Conservation (phyloP, 2,113 vertebrate genomes). For the Dendropsophus ebraccatus region DNA sequence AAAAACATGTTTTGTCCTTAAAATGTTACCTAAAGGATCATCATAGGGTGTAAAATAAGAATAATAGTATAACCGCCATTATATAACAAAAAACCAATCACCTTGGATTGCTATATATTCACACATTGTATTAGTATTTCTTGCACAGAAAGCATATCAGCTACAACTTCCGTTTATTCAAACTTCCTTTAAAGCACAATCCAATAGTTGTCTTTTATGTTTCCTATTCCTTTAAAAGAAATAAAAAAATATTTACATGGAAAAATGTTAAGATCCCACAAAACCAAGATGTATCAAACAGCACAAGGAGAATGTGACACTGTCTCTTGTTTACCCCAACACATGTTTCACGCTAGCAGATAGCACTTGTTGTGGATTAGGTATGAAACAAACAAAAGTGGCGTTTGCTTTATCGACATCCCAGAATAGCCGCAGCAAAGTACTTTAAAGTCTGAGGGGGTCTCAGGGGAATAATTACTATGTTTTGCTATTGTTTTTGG, state of each 20-base stretch:
- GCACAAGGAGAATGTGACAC: conserved; percentile 14
- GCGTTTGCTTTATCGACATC: conserved; percentile 9
- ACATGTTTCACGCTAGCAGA: conserved; percentile 35
- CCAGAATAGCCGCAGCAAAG: neutral
- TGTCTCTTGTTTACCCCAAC: conserved; percentile 18
- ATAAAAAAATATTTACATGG: neutral
- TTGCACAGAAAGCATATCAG: neutral
- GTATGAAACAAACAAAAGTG: conserved; percentile 38
- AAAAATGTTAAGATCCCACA: neutral
- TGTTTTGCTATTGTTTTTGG: neutral
- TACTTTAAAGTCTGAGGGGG: neutral
- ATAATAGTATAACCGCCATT: neutral
- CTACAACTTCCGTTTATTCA: too few relatives aligned
- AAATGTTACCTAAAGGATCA: too few relatives aligned
- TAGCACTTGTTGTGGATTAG: conserved; percentile 38
- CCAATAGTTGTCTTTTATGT: neutral
- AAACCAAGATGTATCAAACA: neutral
- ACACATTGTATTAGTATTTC: neutral
- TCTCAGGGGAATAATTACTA: neutral
- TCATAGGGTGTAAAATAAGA: too few relatives aligned
- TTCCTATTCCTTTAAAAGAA: neutral
- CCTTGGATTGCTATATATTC: neutral
- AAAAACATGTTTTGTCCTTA: too few relatives aligned
- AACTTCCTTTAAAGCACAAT: neutral
- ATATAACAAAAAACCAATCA: neutral